Percentiles rank a stretch among this genome's conserved stretches.
These are phyloP conservation scores for Drosophila nigromelanica DNA, from an alignment of 1,140 invertebrate species.

Conservation along the genomic window DNA sequence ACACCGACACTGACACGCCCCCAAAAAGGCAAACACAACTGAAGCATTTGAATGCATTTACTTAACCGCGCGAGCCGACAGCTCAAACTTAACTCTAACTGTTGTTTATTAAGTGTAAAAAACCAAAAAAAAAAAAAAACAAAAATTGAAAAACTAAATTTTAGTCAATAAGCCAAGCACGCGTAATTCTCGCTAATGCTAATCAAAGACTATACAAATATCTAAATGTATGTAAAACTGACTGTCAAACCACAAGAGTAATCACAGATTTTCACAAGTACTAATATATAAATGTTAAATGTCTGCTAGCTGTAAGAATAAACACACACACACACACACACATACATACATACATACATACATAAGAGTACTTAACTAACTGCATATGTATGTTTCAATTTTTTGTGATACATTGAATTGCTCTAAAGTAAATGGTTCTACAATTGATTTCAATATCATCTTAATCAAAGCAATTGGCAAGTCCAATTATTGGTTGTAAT, in stretches of 20 bases:
- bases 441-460: slow-evolving; percentile 35
- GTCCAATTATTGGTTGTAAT: slow-evolving; percentile 28
- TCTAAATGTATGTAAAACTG: slow-evolving; percentile 25
- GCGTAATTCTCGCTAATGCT: slow-evolving; percentile 15
- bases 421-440: slow-evolving; percentile 33
- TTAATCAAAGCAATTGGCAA: slow-evolving; percentile 39
- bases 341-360: slow-evolving; percentile 16
- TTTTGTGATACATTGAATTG: slow-evolving; percentile 73
- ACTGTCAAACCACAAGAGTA: slow-evolving; percentile 22
- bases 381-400: slow-evolving; percentile 46
- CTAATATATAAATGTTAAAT: slow-evolving; percentile 17
- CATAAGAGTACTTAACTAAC: slow-evolving; percentile 30
- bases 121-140: too few relatives aligned
- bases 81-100: slow-evolving; percentile 33
- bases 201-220: slow-evolving; percentile 42
- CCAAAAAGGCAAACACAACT: slow-evolving; percentile 17
- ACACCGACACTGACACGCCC: slow-evolving; percentile 34
- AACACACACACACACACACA: slow-evolving; percentile 19
- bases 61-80: slow-evolving; percentile 6
- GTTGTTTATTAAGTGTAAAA: slow-evolving; percentile 51
- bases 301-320: slow-evolving; percentile 49
- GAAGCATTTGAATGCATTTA: slow-evolving; percentile 69
- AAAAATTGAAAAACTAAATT: slow-evolving; percentile 8
- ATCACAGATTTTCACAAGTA: slow-evolving; percentile 12
- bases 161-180: slow-evolving; percentile 11